A percentile compares a stretch with the other conserved stretches of the same genome.
phyloP scores from a whole-genome alignment of 2,113 vertebrate species.

The Esox niger region DNA sequence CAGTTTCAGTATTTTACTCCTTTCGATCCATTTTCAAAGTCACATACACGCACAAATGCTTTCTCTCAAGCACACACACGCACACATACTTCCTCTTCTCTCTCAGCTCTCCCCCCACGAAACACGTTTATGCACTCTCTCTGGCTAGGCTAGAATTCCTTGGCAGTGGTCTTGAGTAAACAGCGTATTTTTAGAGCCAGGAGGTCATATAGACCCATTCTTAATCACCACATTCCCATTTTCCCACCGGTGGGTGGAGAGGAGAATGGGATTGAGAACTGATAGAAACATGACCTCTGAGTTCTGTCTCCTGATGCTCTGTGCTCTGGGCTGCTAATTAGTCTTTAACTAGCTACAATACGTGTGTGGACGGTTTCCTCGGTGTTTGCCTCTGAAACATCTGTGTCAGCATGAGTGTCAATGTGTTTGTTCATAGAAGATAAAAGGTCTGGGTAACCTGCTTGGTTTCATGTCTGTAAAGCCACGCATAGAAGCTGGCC shows the following conservation, averaged over 20 bases:
- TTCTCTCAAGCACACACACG: not conserved
- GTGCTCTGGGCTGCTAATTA: slow-evolving; percentile 25
- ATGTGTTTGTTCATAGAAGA: slow-evolving; percentile 9
- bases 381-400: slow-evolving; percentile 2
- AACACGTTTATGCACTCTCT: slow-evolving; percentile 56
- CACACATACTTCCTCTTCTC: slow-evolving; percentile 39
- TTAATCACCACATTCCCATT: slow-evolving; percentile 70
- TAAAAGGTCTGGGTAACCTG: slow-evolving; percentile 10
- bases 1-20: no score
- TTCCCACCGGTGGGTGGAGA: slow-evolving; percentile 67
- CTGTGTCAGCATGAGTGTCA: not conserved
- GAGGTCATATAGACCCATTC: slow-evolving; percentile 80
- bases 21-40: no score
- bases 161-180: slow-evolving; percentile 80
- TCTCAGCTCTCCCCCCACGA: slow-evolving; percentile 36
- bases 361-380: slow-evolving; percentile 6
- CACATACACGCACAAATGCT: not conserved
- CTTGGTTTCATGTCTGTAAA: slow-evolving; percentile 12
- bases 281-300: slow-evolving; percentile 27
- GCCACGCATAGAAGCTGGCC: slow-evolving; percentile 1
- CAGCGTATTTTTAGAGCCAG: slow-evolving; percentile 83
- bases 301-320: not conserved
- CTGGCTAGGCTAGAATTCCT: slow-evolving; percentile 77
- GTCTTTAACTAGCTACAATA: slow-evolving; percentile 12
- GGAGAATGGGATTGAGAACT: not conserved